Base-by-base conservation (phyloP, 1,140 invertebrate species). In the Epicauta chinensis region DNA sequence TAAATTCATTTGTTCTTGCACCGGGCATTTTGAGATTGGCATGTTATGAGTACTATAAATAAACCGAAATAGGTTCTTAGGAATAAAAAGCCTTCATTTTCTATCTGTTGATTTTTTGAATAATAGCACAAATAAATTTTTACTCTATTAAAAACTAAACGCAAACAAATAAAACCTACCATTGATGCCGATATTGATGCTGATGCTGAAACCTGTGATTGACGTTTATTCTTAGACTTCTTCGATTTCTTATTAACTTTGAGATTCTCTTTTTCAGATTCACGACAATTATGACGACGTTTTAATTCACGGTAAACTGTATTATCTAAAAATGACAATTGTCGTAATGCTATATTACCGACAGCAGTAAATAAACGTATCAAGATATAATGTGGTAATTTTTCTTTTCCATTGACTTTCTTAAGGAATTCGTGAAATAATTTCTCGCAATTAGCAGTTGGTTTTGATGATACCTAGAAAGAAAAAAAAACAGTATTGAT, bases 261-360 rank as follows among this genome's bases (percentile, higher is more conserved):
- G 7, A 3, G 32, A n/a, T 34, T 34, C 32, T 34, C 12, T 2
- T 34, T 34, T n/a, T 34, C 10, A 3, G 10, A 12, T 34, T 34
- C 12, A 23, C 46, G 54, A 3, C 62, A 52, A 47, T 60, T 53
- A 34, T 62, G 53, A 7, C 65, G 48, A 23, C 68, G 43, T 47
- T 68, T 70, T 47, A 68, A 34, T 52, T 70, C 68, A 15, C 58
- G 63, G 40, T 68, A 68, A 13, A 68, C 56, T 1, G 55, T 58
- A n/a, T 63, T 61, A 42, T 70, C 68, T 35, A 70, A 39, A 51
- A 56, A 66, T 31, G 55, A 46, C 32, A 68, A 49, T 16, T 59
- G 43, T 31, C 58, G 60, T 10, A 68, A 7, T 2, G 66, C 64
- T 4, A 67, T 38, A 39, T 58, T 55, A 6, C 66, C 16, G 61